Evolutionary conservation across 2,797 vertebrate species (phyloP).

Genomic region (Epinephelus awoara): DNA sequence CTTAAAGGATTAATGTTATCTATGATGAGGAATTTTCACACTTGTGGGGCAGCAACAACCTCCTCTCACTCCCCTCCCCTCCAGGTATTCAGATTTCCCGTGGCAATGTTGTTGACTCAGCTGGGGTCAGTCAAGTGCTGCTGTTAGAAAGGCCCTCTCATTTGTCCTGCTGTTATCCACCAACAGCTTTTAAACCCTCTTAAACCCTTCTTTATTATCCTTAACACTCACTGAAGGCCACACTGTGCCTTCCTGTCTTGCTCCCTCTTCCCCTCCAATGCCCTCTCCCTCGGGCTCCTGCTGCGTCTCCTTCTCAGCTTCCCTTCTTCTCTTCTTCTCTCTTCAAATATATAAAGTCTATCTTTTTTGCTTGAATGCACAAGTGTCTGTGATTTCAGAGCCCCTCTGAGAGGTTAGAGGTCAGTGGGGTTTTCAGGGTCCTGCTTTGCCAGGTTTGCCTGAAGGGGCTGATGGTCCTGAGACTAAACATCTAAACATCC

Average conservation of each 20-base stretch:
- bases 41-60: constrained; percentile 38
- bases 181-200: constrained; percentile 74
- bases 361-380: constrained; percentile 53
- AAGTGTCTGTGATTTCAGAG: constrained; percentile 68
- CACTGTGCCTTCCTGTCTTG: constrained; percentile 70
- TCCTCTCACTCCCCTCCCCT: constrained; percentile 37
- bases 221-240: constrained; percentile 76
- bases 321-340: constrained; percentile 24
- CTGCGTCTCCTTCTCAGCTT: constrained; percentile 32
- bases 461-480: constrained; percentile 57
- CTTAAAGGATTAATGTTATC: constrained; percentile 45
- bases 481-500: constrained; percentile 81
- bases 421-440: constrained; percentile 62
- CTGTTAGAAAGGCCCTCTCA: constrained; percentile 71
- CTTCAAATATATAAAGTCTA: constrained; percentile 31
- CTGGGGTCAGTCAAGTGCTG: constrained; percentile 77
- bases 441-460: constrained; percentile 55
- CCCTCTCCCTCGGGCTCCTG: constrained; percentile 36
- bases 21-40: constrained; percentile 65
- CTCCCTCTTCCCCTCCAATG: constrained; percentile 30
- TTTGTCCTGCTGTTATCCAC: constrained; percentile 82
- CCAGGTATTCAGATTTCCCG: constrained; percentile 68
- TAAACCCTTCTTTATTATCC: constrained; percentile 79
- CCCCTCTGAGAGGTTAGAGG: constrained; percentile 74
- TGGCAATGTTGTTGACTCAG: constrained; percentile 80